Conservation (phyloP, 2,113 vertebrate species). For the Labeo catla region DNA sequence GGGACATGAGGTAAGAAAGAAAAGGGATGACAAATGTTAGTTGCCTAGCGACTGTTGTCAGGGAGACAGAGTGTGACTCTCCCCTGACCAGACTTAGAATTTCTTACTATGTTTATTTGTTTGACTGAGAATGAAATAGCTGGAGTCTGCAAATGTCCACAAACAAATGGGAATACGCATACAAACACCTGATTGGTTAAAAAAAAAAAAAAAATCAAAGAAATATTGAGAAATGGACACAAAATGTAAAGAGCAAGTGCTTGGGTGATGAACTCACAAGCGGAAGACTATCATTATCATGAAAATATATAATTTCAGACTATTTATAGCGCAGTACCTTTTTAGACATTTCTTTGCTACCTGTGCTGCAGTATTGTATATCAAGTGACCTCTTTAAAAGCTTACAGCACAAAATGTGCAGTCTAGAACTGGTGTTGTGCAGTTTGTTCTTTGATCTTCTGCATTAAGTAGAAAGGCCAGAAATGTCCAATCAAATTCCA, state of each 20-base stretch:
- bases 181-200: conserved; percentile 9
- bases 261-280: not conserved
- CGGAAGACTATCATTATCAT: not conserved
- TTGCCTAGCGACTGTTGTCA: conserved; percentile 82
- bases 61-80: conserved; percentile 74
- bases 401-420: not conserved
- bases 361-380: not conserved
- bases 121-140: conserved; percentile 48
- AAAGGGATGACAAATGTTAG: conserved; percentile 74
- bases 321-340: not conserved
- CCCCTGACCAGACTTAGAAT: conserved; percentile 71
- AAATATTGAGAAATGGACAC: not conserved
- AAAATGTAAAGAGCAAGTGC: not conserved
- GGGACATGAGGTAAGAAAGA: conserved; percentile 62
- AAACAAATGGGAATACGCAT: not conserved
- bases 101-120: conserved; percentile 67
- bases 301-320: not conserved
- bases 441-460: not conserved
- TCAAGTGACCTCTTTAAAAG: not conserved
- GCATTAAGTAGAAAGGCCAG: not conserved
- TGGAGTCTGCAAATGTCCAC: conserved; percentile 36
- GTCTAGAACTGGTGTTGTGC: not conserved
- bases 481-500: not conserved
- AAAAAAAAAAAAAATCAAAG: not conserved
- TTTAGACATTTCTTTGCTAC: not conserved